A percentile compares a stretch with the other conserved stretches of the same genome.
Evolutionary conservation across 2,797 vertebrate genomes (phyloP).

Genomic region (Parotocinclus haroldoi): DNA sequence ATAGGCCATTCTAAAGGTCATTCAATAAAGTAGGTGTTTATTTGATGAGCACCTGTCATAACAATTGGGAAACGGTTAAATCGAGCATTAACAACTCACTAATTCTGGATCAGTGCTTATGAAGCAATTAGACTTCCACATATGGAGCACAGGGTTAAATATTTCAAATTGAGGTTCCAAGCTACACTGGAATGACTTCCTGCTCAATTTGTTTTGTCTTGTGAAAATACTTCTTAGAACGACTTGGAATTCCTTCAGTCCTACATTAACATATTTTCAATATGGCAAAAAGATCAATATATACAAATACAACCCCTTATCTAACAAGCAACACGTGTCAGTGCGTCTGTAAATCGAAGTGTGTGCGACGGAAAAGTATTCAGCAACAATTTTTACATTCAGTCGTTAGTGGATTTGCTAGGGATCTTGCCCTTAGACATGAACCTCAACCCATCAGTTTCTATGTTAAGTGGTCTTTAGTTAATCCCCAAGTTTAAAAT

Average conservation of each 20-base stretch:
- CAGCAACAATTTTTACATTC: too few relatives aligned
- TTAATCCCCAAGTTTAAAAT: too few relatives aligned
- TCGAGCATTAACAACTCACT: slow-evolving; percentile 21
- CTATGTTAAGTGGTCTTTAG: too few relatives aligned
- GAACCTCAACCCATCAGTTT: too few relatives aligned
- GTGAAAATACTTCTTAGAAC: background rate
- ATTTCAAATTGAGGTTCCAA: slow-evolving; percentile 32
- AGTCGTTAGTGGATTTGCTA: too few relatives aligned
- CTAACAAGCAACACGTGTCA: too few relatives aligned
- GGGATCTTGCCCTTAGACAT: too few relatives aligned
- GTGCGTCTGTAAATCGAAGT: too few relatives aligned
- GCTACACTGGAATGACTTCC: slow-evolving; percentile 34
- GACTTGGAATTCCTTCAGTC: background rate
- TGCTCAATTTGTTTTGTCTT: slow-evolving; percentile 11
- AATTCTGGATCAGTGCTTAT: slow-evolving; percentile 32
- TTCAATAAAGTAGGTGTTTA: slow-evolving; percentile 44
- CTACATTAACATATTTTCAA: background rate
- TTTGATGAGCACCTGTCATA: slow-evolving; percentile 47
- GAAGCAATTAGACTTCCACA: slow-evolving; percentile 30
- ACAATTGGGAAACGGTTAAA: slow-evolving; percentile 27
- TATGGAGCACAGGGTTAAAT: slow-evolving; percentile 36
- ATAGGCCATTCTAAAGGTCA: slow-evolving; percentile 35
- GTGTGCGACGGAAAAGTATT: too few relatives aligned
- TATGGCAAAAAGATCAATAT: too few relatives aligned
- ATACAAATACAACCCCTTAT: too few relatives aligned